Evolutionary conservation across 2,113 vertebrate genomes (phyloP), one percentile per base, ranked within the genome.

Genomic region (Sialia sialis): DNA sequence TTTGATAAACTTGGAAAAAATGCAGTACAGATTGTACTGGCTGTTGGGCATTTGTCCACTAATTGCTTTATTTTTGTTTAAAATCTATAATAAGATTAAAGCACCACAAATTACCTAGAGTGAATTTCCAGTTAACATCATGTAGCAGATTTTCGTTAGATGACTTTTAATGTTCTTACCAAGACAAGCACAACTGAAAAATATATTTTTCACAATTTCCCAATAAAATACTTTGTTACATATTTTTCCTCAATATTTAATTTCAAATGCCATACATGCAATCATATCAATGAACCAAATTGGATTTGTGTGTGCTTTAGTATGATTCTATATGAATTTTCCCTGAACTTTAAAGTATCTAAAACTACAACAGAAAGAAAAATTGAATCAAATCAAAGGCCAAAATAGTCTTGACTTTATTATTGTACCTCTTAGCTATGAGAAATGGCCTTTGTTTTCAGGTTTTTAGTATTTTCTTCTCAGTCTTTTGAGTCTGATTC

Each of bases 101-200:
- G 5, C 14, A 39, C 4, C 5, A n/a, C 7, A 74, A 73, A 60
- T 30, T 22, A 69, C 3, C 5, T 44, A 26, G 3, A 58, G 7
- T 55, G 2, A 49, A 43, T 54, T 68, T 73, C 39, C 34, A 39
- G 2, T 78, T 48, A 86, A 58, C 15, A 38, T n/a, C 25, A 0
- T 18, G 1, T 38, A 49, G 25, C 4, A 48, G 20, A 69, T 69
- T 78, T 82, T 68, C 4, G 0, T 43, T 73, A 54, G 17, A 49
- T 77, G 29, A 23, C 6, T 77, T 16, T 51, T 34, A 34, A 56
- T 2, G 1, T 48, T 58, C 14, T 63, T 68, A 16, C 13, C 7
- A 48, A 54, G 6, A 69, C 7, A 69, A 44, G 13, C 0, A 1
- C 2, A n/a, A 16, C 11, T 21, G 9, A 55, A 25, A 48, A 82